Percentiles rank a stretch among this genome's conserved stretches.
Evolutionary conservation across 2,113 vertebrate species (phyloP).

Genomic region (Xenopus tropicalis): DNA sequence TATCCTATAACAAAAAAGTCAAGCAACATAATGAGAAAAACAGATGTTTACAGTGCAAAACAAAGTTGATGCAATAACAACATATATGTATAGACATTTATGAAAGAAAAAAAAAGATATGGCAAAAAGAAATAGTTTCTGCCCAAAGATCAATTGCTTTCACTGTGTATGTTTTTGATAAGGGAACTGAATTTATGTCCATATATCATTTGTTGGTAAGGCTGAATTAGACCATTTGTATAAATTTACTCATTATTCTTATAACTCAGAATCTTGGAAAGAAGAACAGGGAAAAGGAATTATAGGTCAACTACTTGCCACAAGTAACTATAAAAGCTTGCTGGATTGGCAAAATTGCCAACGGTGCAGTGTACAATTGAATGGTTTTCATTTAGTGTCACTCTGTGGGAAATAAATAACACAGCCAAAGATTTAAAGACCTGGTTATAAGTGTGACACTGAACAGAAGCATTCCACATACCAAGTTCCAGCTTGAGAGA

Average conservation of each 20-base stretch:
- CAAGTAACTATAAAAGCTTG: too few species aligned
- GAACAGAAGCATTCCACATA: constrained; percentile 59
- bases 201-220: neutral
- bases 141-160: too few species aligned
- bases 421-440: neutral
- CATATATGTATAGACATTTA: constrained; percentile 46
- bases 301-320: too few species aligned
- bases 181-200: neutral
- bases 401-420: too few species aligned
- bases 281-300: too few species aligned
- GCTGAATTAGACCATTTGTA: neutral
- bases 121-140: neutral
- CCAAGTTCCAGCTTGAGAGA: constrained; percentile 91
- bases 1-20: constrained; percentile 42
- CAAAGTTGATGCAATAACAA: constrained; percentile 24
- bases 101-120: neutral
- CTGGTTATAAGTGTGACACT: neutral
- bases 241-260: too few species aligned
- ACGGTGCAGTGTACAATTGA: too few species aligned
- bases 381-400: too few species aligned
- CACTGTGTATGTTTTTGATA: neutral
- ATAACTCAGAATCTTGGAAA: too few species aligned
- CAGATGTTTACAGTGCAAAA: constrained; percentile 43
- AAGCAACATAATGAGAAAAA: constrained; percentile 47
- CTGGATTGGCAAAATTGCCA: too few species aligned